Evolutionary conservation across 37 sponge, comb jelly and placozoan species (phyloP), one percentile per base, ranked within the genome.

Genomic region (Ianthella basta): DNA sequence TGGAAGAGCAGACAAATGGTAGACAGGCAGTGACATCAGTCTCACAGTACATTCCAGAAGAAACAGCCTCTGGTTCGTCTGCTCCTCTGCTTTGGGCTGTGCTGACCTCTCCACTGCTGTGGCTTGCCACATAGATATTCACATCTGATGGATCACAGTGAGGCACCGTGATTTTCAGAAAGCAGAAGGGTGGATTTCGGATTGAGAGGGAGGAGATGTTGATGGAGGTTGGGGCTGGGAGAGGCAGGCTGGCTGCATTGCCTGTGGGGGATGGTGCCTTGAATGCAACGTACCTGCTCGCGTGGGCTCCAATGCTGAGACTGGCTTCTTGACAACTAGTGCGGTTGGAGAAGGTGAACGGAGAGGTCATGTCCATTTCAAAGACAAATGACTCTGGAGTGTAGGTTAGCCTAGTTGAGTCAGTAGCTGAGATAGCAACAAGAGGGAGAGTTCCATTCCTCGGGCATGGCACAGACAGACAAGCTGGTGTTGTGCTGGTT

Each of bases 91-190:
- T 29, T 29, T n/a, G 29, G 4, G 54, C 78, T 53, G 37, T 4
- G 10, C 38, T 75, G n/a, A 75, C 10, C 15, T 75, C 78, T 23
- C 78, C 78, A 41, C 53, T 75, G 23, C 44, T 18, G n/a, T 75
- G 23, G 15, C 78, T 75, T 12, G 53, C n/a, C 21, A 75, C 20
- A 38, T 15, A 36, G 21, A 75, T 24, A 4, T 23, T 6, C 1
- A 53, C 1, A 53, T 75, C 37, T 19, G 21, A 0, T 24, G 33
- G 1, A 2, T n/a, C 24, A 23, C 78, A 75, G n/a, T 36, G 25
- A 12, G 54, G 23, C 0, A 75, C 23, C 15, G 5, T 53, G 16
- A 75, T 41, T 13, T 50, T n/a, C 39, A 75, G 54, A 41, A 41
- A 75, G 54, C 53, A 75, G 25, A n/a, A 75, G 3, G 78, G 78